Conservation (phyloP, 1,140 invertebrate species). For the Pseudomyrmex gracilis region DNA sequence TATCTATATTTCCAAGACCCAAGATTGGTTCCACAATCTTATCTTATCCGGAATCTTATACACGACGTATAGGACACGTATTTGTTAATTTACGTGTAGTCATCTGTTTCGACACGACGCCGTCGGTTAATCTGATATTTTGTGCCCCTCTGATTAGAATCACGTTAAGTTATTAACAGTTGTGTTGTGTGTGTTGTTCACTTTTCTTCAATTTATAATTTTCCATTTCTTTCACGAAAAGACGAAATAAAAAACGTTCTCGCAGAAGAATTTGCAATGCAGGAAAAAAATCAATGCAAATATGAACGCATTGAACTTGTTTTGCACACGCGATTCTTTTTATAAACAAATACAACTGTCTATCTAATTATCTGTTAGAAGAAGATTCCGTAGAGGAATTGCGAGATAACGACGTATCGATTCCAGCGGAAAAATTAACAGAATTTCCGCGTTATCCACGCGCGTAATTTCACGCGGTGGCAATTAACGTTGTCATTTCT, state of each 20-base stretch:
- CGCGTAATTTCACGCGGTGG: neutral
- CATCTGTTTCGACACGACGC: neutral
- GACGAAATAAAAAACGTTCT: no score
- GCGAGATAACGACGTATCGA: neutral
- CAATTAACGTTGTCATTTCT: constrained; percentile 28
- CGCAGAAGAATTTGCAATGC: no score
- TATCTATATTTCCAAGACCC: neutral
- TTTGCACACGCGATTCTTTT: constrained; percentile 24
- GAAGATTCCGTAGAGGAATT: neutral
- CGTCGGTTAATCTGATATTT: neutral
- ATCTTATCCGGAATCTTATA: constrained; percentile 16
- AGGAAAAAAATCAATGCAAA: no score
- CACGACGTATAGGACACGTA: neutral
- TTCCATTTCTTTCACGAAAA: no score
- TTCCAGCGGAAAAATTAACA: neutral
- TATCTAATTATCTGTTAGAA: no score
- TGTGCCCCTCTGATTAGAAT: no score
- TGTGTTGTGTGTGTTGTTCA: no score
- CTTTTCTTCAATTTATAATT: no score
- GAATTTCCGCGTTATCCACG: neutral
- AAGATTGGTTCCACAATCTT: constrained; percentile 5
- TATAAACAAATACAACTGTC: neutral
- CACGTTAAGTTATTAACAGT: no score
- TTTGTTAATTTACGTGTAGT: neutral
- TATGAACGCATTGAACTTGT: neutral